These are phyloP conservation scores for Cercopithecus petaurista DNA, from an alignment of 2,797 vertebrate species.

Conservation along the genomic window DNA sequence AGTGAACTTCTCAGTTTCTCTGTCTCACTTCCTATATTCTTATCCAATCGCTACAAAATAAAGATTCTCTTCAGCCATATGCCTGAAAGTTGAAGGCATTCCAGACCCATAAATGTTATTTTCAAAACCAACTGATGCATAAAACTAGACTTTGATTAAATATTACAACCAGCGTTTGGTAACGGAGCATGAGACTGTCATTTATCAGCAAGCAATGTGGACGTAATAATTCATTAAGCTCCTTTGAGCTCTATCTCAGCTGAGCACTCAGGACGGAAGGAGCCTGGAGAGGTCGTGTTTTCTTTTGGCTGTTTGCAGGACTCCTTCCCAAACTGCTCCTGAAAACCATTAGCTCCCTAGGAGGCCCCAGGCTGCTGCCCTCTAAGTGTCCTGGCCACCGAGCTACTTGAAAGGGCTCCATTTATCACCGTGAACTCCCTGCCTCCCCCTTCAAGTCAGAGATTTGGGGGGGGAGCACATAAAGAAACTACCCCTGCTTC, in stretches of 20 bases:
- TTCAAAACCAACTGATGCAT: conserved; percentile 80
- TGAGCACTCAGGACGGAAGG: conserved; percentile 41
- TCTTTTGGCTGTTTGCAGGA: conserved; percentile 57
- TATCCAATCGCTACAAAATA: conserved; percentile 64
- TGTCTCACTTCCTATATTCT: conserved; percentile 27
- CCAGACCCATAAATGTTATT: conserved; percentile 83
- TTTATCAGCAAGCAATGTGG: conserved; percentile 85
- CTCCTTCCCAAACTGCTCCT: conserved; percentile 64
- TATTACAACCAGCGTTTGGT: conserved; percentile 81
- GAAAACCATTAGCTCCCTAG: conserved; percentile 66
- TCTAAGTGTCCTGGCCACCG: conserved; percentile 33
- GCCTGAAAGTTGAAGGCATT: conserved; percentile 81
- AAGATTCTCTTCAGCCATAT: conserved; percentile 1
- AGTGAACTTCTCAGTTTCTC: not conserved
- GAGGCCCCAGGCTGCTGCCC: conserved; percentile 58
- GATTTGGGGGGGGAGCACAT: not conserved
- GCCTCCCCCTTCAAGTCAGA: not conserved
- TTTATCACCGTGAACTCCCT: conserved; percentile 49
- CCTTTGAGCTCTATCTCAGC: conserved; percentile 62
- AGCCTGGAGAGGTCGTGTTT: conserved; percentile 56
- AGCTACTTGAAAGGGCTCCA: conserved; percentile 53
- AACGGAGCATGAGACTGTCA: conserved; percentile 84
- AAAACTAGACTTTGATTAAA: conserved; percentile 84
- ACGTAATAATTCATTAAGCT: conserved; percentile 82
- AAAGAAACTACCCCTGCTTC: not conserved